Base-by-base conservation (phyloP, 2,888 invertebrate species). In the Clusia tigrina region DNA sequence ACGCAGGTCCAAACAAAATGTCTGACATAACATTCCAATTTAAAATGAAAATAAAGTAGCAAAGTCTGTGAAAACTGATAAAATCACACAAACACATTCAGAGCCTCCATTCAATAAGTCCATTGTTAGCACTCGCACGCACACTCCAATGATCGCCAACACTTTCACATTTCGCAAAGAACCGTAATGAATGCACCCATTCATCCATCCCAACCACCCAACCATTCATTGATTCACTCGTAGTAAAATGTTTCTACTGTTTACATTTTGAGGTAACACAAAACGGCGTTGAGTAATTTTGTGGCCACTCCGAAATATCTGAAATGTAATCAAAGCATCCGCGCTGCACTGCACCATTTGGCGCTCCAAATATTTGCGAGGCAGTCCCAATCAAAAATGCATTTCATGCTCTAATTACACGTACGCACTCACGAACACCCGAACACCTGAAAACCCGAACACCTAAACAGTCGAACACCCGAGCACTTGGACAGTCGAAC, bases 161-260 rank as follows among this genome's bases (percentile, higher is more conserved):
- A n/a, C 42, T 54, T 54, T 54, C 26, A 17, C 23, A 17, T 54
- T 54, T 54, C 23, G 24, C 26, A 54, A 54, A 42, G 42, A 42
- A 42, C n/a, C n/a, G 42, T 15, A 32, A 32, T 32, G 32, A 32
- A 32, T 32, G 12, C 6, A 32, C 6, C 12, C 32, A 6, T 32
- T 32, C 32, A 32, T 32, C 12, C 32, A 32, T 32, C n/a, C n/a
- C n/a, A n/a, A n/a, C n/a, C n/a, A n/a, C n/a, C n/a, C n/a, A n/a
- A n/a, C n/a, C n/a, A n/a, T n/a, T n/a, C n/a, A n/a, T n/a, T n/a
- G n/a, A n/a, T n/a, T n/a, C n/a, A n/a, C n/a, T n/a, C n/a, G n/a
- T n/a, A n/a, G n/a, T n/a, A n/a, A n/a, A n/a, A n/a, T 32, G 32
- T 12, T 32, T 32, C 32, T 32, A 9, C 6, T 32, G 12, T 32